Evolutionary conservation across 2,113 vertebrate genomes (phyloP).

Genomic region (Callorhinus ursinus): DNA sequence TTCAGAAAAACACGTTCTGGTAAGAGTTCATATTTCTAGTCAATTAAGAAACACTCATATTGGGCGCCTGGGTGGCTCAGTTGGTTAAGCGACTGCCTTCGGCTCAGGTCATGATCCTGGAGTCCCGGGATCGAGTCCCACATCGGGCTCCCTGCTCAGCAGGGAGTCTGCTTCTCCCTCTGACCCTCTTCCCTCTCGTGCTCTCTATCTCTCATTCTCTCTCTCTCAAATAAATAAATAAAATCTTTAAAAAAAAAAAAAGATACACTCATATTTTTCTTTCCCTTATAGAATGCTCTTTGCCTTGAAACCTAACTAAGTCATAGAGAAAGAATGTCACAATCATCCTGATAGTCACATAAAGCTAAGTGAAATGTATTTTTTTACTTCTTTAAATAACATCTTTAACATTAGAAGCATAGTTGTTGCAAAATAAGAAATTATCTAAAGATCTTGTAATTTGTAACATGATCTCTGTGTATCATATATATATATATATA

Average conservation of each 20-base stretch:
- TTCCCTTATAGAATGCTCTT: not conserved
- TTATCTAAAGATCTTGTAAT: not conserved
- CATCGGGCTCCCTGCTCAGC: too few species aligned
- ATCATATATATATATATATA: not conserved
- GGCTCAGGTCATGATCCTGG: too few species aligned
- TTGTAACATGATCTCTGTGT: not conserved
- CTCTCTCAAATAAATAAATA: too few species aligned
- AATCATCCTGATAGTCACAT: not conserved
- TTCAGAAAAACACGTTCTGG: not conserved
- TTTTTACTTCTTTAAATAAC: constrained; percentile 11
- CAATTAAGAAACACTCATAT: not conserved
- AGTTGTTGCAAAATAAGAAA: not conserved
- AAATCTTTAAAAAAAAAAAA: too few species aligned
- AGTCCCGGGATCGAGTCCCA: too few species aligned
- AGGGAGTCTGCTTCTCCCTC: too few species aligned
- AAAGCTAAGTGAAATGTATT: not conserved
- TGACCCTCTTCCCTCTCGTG: too few species aligned
- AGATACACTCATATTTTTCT: not conserved
- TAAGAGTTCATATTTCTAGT: not conserved
- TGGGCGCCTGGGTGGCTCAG: too few species aligned
- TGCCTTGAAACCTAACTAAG: not conserved
- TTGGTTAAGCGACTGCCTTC: too few species aligned
- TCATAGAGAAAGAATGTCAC: not conserved
- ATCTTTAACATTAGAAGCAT: not conserved
- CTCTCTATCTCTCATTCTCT: too few species aligned